phyloP scores from a whole-genome alignment of 2,113 vertebrate genomes.

The Scomber scombrus region DNA sequence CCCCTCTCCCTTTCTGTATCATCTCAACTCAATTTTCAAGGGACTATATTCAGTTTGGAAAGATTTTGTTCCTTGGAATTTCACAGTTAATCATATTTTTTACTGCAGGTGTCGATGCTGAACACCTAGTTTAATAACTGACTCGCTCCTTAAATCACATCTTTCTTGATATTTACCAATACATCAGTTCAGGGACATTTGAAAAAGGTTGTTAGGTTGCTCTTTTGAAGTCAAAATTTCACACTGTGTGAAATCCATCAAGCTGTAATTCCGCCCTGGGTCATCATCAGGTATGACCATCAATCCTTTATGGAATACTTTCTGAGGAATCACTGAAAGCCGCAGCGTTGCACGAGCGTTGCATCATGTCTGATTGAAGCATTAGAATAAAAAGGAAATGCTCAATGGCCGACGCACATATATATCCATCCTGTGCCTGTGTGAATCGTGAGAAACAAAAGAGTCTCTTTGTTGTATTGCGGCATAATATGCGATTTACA shows the following conservation, averaged over 20 bases:
- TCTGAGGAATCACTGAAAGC: conserved; percentile 25
- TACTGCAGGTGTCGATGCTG: neutral
- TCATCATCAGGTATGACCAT: conserved; percentile 36
- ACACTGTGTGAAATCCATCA: neutral
- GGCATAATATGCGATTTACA: neutral
- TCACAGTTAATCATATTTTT: neutral
- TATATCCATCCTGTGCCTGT: neutral
- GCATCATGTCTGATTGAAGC: conserved; percentile 64
- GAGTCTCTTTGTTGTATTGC: neutral
- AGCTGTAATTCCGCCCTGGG: neutral
- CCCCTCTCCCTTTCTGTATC: neutral
- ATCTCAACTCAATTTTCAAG: neutral
- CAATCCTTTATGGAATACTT: conserved; percentile 15
- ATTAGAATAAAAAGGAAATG: conserved; percentile 17
- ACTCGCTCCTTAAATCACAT: neutral
- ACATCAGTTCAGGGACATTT: neutral
- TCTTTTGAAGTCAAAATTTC: conserved; percentile 18
- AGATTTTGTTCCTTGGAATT: neutral
- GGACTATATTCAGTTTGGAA: neutral
- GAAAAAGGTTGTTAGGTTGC: neutral
- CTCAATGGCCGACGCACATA: neutral
- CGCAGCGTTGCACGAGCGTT: conserved; percentile 38
- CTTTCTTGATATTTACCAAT: neutral
- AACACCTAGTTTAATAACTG: neutral
- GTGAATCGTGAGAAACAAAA: conserved; percentile 14